Conservation (phyloP, 2,888 invertebrate species). For the Tetragonula carbonaria region DNA sequence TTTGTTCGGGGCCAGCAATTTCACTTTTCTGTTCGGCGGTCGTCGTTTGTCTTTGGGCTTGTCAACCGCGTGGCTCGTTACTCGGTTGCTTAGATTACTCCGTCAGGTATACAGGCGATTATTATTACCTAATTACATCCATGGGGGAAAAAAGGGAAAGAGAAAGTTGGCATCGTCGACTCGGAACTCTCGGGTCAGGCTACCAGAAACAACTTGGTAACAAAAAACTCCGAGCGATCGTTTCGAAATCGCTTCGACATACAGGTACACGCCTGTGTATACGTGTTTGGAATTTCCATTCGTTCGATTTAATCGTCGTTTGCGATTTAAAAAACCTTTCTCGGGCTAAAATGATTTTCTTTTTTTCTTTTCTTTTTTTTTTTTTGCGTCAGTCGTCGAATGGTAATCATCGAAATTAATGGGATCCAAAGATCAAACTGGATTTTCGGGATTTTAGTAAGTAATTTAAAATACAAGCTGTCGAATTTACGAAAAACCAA, state of each 20-base stretch:
- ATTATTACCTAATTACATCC: slow-evolving; percentile 30
- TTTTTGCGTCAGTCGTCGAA: slow-evolving; percentile 3
- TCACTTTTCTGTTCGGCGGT: slow-evolving; percentile 8
- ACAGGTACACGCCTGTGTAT: not conserved
- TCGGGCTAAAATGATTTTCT: not conserved
- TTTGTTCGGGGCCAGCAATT: slow-evolving; percentile 43
- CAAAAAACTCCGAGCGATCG: not conserved
- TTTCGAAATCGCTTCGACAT: not conserved
- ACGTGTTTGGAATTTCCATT: no score
- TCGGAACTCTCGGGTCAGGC: not conserved
- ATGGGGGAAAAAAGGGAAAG: not conserved
- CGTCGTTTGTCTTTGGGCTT: slow-evolving; percentile 19
- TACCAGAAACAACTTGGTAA: no score
- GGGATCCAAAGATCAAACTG: no score
- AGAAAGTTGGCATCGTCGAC: not conserved
- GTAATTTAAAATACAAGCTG: no score
- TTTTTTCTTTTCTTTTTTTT: slow-evolving; percentile 18
- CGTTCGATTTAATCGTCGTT: slow-evolving; percentile 11
- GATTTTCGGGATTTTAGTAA: no score
- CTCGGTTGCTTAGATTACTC: not conserved
- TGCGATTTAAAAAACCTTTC: slow-evolving; percentile 17
- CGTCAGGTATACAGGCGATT: slow-evolving; percentile 7
- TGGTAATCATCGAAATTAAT: not conserved
- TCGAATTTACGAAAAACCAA: no score
- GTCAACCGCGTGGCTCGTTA: slow-evolving; percentile 19